Evolutionary conservation across 2,888 invertebrate genomes (phyloP).

Genomic region (Lepidocyrtoides sp.): DNA sequence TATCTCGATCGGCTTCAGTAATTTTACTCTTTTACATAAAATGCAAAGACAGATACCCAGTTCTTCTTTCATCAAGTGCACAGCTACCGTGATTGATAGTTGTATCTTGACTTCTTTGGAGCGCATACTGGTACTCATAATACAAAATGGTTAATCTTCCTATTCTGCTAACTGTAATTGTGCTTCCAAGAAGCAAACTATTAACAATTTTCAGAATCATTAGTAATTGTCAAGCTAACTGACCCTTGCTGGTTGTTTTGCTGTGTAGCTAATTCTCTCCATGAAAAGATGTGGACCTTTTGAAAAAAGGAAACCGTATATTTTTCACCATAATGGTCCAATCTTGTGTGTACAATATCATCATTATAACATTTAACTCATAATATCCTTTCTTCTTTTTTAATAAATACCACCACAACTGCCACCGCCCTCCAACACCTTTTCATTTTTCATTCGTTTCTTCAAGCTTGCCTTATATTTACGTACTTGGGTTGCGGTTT

Average conservation of each 20-base stretch:
- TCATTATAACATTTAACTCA: neutral
- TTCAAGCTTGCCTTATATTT: conserved; percentile 28
- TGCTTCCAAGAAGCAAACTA: conserved; percentile 64
- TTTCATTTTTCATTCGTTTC: conserved; percentile 38
- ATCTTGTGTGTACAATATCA: too few relatives aligned
- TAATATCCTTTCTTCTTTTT: conserved; percentile 20
- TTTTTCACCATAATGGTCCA: neutral
- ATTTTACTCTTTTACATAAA: too few relatives aligned
- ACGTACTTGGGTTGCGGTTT: conserved; percentile 64
- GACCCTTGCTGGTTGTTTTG: conserved; percentile 57
- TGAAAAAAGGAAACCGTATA: neutral
- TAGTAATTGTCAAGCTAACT: conserved; percentile 74
- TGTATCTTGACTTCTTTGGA: neutral
- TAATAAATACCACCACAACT: conserved; percentile 43
- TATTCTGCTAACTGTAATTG: neutral
- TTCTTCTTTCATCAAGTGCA: too few relatives aligned
- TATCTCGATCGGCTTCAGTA: too few relatives aligned
- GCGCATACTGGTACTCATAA: neutral
- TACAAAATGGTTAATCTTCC: too few relatives aligned
- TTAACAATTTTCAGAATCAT: conserved; percentile 73
- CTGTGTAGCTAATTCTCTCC: neutral
- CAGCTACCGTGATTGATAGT: neutral
- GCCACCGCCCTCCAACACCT: conserved; percentile 58
- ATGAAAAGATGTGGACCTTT: neutral
- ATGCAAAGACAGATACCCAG: too few relatives aligned